phyloP scores from a whole-genome alignment of 2,797 vertebrate genomes.

The Chelonia mydas region DNA sequence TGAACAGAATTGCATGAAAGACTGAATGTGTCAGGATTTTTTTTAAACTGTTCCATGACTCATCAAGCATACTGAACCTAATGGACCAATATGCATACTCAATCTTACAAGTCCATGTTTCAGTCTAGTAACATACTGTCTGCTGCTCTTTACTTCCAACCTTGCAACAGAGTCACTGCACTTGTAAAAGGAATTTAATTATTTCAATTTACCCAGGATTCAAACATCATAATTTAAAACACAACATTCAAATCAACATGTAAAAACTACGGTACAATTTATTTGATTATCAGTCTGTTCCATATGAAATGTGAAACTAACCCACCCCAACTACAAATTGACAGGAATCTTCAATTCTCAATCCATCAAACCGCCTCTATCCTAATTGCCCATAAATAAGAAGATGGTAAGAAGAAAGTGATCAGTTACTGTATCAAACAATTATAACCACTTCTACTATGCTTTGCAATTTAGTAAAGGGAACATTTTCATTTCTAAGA shows the following conservation, averaged over 20 bases:
- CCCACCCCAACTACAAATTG: not conserved
- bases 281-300: not conserved
- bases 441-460: not conserved
- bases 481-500: not conserved
- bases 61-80: not conserved
- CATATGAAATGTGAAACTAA: not conserved
- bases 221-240: not conserved
- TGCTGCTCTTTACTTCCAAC: not conserved
- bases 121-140: fast-evolving
- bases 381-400: not conserved
- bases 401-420: not conserved
- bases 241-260: not conserved
- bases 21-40: not conserved
- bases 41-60: not conserved
- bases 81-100: not conserved
- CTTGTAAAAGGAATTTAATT: not conserved
- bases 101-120: fast-evolving
- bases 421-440: not conserved
- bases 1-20: not conserved
- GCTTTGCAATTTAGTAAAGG: not conserved
- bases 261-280: not conserved
- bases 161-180: not conserved
- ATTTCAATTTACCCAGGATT: not conserved
- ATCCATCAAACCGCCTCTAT: not conserved
- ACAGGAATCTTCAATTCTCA: not conserved